These are phyloP conservation scores for Liposcelis brunnea DNA, from an alignment of 2,888 invertebrate species.

Conservation along the genomic window DNA sequence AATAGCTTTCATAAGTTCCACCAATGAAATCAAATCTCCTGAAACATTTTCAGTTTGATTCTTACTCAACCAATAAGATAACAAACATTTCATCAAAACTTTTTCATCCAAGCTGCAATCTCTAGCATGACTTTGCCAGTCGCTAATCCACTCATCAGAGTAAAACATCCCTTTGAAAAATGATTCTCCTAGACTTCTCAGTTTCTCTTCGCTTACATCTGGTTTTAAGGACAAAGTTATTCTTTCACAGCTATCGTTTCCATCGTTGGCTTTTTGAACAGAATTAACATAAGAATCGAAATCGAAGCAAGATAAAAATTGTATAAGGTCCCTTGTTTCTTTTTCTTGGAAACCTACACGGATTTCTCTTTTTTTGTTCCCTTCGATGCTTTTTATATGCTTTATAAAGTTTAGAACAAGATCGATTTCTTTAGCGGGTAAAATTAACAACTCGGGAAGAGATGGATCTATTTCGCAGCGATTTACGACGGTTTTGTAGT, in stretches of 20 bases:
- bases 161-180: constrained; percentile 28
- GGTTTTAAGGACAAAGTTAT: constrained; percentile 23
- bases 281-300: constrained; percentile 19
- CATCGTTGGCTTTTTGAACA: too few relatives aligned
- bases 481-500: constrained; percentile 17
- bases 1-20: constrained; percentile 43
- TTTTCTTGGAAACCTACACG: not conserved
- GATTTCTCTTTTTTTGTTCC: not conserved
- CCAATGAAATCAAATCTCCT: constrained; percentile 49
- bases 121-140: constrained; percentile 25
- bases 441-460: too few relatives aligned
- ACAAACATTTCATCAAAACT: constrained; percentile 50
- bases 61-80: constrained; percentile 49
- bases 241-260: too few relatives aligned
- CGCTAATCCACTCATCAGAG: constrained; percentile 23
- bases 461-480: too few relatives aligned
- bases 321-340: constrained; percentile 22
- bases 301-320: constrained; percentile 26
- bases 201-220: constrained; percentile 24
- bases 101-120: constrained; percentile 36
- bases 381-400: not conserved
- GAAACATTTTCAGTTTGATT: constrained; percentile 29
- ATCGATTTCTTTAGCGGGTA: not conserved
- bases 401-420: not conserved
- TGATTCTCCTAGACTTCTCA: constrained; percentile 25